Conservation (phyloP, 2,113 vertebrate genomes). For the Edolisoma coerulescens region DNA sequence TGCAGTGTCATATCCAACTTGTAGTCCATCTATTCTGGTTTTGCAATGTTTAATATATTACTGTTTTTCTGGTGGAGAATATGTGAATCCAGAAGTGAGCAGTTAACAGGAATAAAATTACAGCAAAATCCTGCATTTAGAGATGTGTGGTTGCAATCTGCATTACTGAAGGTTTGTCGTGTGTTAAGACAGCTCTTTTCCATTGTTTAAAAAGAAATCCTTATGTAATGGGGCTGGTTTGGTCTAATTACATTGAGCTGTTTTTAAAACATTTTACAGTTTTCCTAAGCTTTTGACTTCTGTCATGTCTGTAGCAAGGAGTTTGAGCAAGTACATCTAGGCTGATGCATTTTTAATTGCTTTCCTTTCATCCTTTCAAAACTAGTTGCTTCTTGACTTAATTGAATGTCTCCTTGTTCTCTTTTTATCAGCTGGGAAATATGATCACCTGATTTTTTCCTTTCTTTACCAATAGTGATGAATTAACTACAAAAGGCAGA, state of each 20-base stretch:
- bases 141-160: neutral
- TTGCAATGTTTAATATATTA: neutral
- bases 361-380: slow-evolving; percentile 11
- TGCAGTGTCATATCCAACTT: neutral
- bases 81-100: neutral
- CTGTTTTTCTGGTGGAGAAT: neutral
- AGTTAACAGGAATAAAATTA: neutral
- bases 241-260: neutral
- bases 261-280: neutral
- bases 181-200: neutral
- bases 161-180: neutral
- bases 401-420: neutral
- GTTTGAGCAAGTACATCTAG: neutral
- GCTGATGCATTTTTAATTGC: neutral
- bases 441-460: neutral
- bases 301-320: neutral
- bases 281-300: neutral
- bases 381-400: neutral
- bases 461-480: neutral
- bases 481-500: neutral
- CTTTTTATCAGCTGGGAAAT: neutral
- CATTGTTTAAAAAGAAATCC: neutral
- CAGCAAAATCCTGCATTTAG: neutral
- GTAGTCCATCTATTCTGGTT: neutral
- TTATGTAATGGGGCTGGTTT: neutral